phyloP scores from a whole-genome alignment of 2,113 vertebrate species.

The Siphamia tubifer region DNA sequence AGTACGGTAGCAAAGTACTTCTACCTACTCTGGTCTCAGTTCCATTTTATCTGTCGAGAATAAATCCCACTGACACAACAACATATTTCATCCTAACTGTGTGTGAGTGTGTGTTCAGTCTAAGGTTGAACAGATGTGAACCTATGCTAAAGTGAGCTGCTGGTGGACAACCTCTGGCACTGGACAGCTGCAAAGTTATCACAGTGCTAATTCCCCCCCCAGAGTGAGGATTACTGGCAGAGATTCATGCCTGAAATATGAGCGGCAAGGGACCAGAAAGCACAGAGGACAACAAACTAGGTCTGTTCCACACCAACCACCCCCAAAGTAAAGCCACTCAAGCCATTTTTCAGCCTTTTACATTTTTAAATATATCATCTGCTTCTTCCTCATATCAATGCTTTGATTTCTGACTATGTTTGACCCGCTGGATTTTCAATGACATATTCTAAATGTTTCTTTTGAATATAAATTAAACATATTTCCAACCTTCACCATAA shows the following conservation, averaged over 20 bases:
- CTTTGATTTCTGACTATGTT: neutral
- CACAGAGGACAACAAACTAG: neutral
- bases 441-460: slow-evolving; percentile 9
- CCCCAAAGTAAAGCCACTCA: neutral
- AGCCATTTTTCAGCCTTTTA: neutral
- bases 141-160: slow-evolving; percentile 9
- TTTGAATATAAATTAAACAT: slow-evolving; percentile 28
- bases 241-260: neutral
- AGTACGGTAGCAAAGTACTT: too few species aligned
- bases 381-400: neutral
- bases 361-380: neutral
- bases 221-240: slow-evolving; percentile 10
- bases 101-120: too few species aligned
- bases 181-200: slow-evolving; percentile 22
- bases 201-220: slow-evolving; percentile 14
- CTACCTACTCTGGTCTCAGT: too few species aligned
- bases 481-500: slow-evolving; percentile 1
- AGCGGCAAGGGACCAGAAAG: neutral
- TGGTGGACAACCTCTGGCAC: slow-evolving; percentile 6
- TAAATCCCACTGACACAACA: too few species aligned
- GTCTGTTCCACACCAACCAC: neutral
- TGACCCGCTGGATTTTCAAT: slow-evolving; percentile 8
- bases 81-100: too few species aligned
- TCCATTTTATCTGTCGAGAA: too few species aligned
- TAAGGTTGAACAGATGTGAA: slow-evolving; percentile 17